phyloP scores from a whole-genome alignment of 2,888 invertebrate species.

The Heliothis peltigera region DNA sequence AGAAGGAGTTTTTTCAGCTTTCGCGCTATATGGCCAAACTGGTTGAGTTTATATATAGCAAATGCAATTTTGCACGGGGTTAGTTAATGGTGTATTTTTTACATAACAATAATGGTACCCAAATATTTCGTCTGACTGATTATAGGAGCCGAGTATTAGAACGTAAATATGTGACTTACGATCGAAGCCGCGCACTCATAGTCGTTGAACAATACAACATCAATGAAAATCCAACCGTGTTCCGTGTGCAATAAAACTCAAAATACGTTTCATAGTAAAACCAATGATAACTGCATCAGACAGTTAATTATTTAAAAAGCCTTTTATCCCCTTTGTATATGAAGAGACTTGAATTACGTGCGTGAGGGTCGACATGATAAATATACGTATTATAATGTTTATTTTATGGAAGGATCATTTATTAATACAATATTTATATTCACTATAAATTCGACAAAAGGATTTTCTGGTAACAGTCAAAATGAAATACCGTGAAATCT shows the following conservation, averaged over 20 bases:
- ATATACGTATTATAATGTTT: slow-evolving; percentile 2
- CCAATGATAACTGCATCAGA: slow-evolving; percentile 32
- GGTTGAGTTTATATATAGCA: too few species aligned
- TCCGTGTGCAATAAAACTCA: background rate
- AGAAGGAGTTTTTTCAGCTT: too few species aligned
- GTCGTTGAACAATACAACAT: background rate
- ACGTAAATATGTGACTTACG: too few species aligned
- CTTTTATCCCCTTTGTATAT: slow-evolving; percentile 12
- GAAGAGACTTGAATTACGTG: slow-evolving; percentile 19
- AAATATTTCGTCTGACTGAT: too few species aligned
- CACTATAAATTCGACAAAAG: background rate
- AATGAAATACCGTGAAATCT: slow-evolving; percentile 5
- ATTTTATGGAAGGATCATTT: slow-evolving; percentile 4
- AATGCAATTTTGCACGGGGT: too few species aligned
- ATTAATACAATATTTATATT: slow-evolving; percentile 8
- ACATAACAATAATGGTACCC: too few species aligned
- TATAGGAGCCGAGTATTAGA: too few species aligned
- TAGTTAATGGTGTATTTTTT: too few species aligned
- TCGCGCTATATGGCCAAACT: too few species aligned
- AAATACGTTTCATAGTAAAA: slow-evolving; percentile 2
- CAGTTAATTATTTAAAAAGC: slow-evolving; percentile 32
- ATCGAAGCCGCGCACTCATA: too few species aligned
- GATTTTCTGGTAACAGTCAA: background rate
- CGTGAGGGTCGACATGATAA: slow-evolving; percentile 3
- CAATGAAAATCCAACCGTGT: background rate